Percentiles rank a stretch among this genome's conserved stretches.
Conservation (phyloP, 2,797 vertebrate genomes). For the Phataginus tricuspis region DNA sequence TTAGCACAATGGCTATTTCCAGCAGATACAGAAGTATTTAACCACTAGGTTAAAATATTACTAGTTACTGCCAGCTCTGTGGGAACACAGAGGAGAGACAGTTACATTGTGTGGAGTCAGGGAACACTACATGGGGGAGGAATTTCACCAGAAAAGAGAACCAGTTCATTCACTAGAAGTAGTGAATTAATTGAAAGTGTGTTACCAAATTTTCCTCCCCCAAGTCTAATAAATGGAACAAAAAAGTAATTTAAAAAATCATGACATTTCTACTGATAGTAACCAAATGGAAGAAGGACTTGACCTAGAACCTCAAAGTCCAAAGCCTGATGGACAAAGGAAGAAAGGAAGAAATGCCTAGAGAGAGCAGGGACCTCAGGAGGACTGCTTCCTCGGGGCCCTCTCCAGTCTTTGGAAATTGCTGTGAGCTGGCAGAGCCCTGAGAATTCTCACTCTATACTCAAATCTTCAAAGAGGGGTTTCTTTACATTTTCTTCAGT, state of each 20-base stretch:
- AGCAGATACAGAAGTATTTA: neutral
- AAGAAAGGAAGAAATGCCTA: neutral
- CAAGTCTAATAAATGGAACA: neutral
- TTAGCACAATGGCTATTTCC: neutral
- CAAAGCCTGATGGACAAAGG: neutral
- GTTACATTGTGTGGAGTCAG: neutral
- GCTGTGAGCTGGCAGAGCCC: neutral
- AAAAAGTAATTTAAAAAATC: neutral
- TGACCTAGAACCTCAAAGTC: neutral
- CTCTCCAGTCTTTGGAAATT: neutral
- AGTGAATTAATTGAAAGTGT: neutral
- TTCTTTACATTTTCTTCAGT: neutral
- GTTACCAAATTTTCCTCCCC: neutral
- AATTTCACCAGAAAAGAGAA: neutral
- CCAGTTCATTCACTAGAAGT: neutral
- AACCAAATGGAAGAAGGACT: neutral
- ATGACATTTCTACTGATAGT: neutral
- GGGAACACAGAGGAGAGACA: neutral
- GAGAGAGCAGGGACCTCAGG: too few species aligned
- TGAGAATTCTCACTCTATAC: neutral
- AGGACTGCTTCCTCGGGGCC: rapidly evolving
- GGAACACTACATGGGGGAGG: neutral
- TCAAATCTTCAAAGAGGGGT: neutral
- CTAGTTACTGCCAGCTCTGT: neutral
- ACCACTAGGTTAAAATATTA: neutral